A percentile compares a stretch with the other conserved stretches of the same genome.
phyloP scores from a whole-genome alignment of 2,113 vertebrate genomes.

The Cynocephalus volans region DNA sequence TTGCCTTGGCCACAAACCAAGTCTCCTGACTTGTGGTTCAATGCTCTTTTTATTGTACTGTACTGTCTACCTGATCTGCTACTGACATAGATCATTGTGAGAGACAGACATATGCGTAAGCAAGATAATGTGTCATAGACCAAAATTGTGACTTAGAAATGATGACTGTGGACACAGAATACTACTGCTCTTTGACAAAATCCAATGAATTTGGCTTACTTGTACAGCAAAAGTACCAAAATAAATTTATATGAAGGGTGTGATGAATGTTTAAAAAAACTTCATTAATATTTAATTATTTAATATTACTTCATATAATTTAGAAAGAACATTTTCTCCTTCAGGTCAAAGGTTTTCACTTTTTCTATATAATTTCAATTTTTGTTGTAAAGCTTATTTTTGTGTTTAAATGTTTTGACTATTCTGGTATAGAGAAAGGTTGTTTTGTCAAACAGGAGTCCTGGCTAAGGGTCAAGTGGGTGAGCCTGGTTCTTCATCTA shows the following conservation, averaged over 20 bases:
- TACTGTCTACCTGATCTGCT: background rate
- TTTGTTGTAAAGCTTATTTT: slow-evolving; percentile 10
- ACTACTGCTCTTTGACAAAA: background rate
- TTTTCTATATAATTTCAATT: background rate
- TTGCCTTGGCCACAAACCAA: background rate
- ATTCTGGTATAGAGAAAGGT: background rate
- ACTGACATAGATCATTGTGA: background rate
- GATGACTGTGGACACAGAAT: background rate
- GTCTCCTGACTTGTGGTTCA: background rate
- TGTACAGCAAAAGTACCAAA: background rate
- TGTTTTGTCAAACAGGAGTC: background rate
- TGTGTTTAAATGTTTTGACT: background rate
- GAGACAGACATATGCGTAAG: background rate
- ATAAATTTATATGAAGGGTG: background rate
- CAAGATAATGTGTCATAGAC: background rate
- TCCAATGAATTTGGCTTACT: background rate
- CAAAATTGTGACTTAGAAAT: background rate
- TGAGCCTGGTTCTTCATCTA: background rate
- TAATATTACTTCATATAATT: slow-evolving; percentile 32
- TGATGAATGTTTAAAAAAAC: background rate
- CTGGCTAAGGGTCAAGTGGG: background rate
- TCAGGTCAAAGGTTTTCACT: background rate
- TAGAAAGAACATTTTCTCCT: background rate
- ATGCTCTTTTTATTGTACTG: background rate
- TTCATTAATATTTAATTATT: slow-evolving; percentile 25